These are phyloP conservation scores for Tarsius wallacei DNA, from an alignment of 2,797 vertebrate species.

Conservation along the genomic window DNA sequence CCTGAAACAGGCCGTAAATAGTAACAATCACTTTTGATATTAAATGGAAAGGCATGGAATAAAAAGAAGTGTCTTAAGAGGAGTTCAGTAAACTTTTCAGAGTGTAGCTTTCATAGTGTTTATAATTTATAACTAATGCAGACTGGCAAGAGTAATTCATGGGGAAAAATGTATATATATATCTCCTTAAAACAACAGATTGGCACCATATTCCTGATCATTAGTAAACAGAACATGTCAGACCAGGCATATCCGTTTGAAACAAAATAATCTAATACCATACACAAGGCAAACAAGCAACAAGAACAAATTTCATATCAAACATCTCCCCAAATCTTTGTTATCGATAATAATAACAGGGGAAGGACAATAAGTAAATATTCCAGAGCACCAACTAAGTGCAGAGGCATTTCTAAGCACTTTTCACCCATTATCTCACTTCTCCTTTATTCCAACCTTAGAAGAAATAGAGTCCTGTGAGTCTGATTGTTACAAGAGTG, in stretches of 20 bases:
- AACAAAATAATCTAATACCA: not conserved
- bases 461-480: conserved; percentile 37
- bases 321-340: not conserved
- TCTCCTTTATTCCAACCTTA: not conserved
- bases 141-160: not conserved
- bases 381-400: conserved; percentile 1
- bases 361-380: not conserved
- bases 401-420: not conserved
- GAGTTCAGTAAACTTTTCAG: not conserved
- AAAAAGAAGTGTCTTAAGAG: not conserved
- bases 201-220: not conserved
- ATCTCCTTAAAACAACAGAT: not conserved
- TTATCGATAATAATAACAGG: not conserved
- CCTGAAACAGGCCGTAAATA: not conserved
- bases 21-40: not conserved
- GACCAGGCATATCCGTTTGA: not conserved
- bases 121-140: not conserved
- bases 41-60: not conserved
- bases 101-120: not conserved
- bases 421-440: not conserved
- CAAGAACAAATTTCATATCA: not conserved
- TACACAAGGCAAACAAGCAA: not conserved
- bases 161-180: not conserved
- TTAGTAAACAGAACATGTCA: not conserved
- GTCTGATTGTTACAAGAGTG: conserved; percentile 54